phyloP scores from a whole-genome alignment of 2,797 vertebrate species.

The Hoplostethus atlanticus region DNA sequence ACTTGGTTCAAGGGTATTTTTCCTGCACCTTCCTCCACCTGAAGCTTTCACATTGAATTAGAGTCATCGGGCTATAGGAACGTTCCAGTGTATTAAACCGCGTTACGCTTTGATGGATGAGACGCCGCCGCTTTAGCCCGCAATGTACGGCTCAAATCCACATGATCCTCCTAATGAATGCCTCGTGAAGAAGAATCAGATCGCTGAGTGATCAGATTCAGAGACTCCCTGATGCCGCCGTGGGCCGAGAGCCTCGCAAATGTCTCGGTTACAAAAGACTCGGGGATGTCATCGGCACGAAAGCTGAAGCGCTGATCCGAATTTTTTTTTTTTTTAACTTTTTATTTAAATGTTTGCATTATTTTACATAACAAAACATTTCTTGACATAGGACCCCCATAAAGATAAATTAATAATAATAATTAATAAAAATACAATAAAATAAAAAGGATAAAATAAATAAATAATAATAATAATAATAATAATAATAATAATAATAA shows the following conservation, averaged over 20 bases:
- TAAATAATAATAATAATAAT: too few species aligned
- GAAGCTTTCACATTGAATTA: conserved; percentile 52
- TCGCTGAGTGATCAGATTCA: conserved; percentile 13
- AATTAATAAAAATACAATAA: too few species aligned
- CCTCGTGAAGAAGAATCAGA: conserved; percentile 9
- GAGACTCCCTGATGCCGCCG: conserved; percentile 17
- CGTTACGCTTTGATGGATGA: conserved; percentile 29
- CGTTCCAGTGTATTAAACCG: conserved; percentile 33
- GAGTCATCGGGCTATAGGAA: conserved; percentile 48
- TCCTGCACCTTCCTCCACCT: conserved; percentile 31
- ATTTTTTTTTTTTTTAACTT: too few species aligned
- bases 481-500: too few species aligned
- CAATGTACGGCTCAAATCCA: conserved; percentile 10
- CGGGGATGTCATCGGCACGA: conserved; percentile 22
- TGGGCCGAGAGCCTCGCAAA: conserved; percentile 18
- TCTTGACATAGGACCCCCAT: too few species aligned
- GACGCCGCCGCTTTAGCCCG: conserved; percentile 11
- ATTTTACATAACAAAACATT: too few species aligned
- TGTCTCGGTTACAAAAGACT: conserved; percentile 24
- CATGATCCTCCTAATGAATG: conserved; percentile 11
- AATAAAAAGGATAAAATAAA: too few species aligned
- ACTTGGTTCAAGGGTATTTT: conserved; percentile 63
- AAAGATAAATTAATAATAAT: too few species aligned
- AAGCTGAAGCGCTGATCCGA: conserved; percentile 34
- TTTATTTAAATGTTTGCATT: too few species aligned